phyloP scores from a whole-genome alignment of 2,888 invertebrate genomes.

The Gymnoscelis rufifasciata region DNA sequence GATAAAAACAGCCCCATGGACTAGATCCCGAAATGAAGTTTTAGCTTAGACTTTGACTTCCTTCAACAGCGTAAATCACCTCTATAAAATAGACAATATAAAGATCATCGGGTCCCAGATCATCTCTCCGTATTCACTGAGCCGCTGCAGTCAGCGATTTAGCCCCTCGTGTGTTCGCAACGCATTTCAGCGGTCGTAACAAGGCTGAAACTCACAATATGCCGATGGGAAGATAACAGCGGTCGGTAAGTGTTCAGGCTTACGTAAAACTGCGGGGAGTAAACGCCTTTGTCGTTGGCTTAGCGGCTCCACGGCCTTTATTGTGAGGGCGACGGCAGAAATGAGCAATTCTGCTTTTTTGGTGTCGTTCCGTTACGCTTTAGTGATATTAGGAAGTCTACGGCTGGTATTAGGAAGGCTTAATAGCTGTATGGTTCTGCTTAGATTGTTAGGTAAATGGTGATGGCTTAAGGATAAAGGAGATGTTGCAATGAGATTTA shows the following conservation, averaged over 20 bases:
- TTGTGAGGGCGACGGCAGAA: conserved; percentile 15
- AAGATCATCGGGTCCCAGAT: too few species aligned
- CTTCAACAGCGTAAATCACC: too few species aligned
- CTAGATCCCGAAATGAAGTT: too few species aligned
- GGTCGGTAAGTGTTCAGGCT: conserved; percentile 59
- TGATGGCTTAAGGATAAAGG: too few species aligned
- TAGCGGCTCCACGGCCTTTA: conserved; percentile 10
- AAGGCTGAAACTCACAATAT: conserved; percentile 71
- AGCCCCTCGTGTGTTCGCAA: conserved; percentile 39
- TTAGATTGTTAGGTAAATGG: background rate
- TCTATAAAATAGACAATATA: background rate
- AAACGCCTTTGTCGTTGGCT: conserved; percentile 28
- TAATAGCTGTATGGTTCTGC: background rate
- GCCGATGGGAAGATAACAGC: conserved; percentile 70
- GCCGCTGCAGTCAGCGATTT: conserved; percentile 5
- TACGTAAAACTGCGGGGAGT: conserved; percentile 47
- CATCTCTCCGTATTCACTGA: background rate
- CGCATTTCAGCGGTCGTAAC: conserved; percentile 52
- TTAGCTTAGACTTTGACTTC: too few species aligned
- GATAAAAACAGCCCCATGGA: too few species aligned
- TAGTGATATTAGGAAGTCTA: background rate
- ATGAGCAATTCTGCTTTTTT: conserved; percentile 3
- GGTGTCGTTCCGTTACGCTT: background rate
- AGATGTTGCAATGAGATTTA: too few species aligned
- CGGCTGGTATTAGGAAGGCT: background rate